Evolutionary conservation across 2,113 vertebrate species (phyloP).

Genomic region (Calyptomena viridis): DNA sequence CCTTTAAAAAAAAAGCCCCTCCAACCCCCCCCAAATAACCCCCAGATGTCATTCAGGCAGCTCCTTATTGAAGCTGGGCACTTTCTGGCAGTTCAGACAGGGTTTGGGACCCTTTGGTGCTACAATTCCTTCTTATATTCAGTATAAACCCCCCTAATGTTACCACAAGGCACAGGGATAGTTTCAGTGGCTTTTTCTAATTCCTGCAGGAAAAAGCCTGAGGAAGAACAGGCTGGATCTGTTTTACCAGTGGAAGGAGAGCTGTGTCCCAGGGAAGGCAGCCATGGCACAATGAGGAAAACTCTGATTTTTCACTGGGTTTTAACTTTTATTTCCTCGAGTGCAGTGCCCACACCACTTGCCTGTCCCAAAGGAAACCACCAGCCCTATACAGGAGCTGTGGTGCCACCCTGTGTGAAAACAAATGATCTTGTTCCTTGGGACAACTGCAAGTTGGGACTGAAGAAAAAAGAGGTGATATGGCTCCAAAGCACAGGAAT

Average conservation of each 20-base stretch:
- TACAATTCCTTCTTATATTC: background rate
- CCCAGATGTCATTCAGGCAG: background rate
- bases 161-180: background rate
- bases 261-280: background rate
- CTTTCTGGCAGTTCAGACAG: background rate
- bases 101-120: background rate
- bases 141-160: background rate
- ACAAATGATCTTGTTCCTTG: background rate
- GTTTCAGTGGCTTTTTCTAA: background rate
- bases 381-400: background rate
- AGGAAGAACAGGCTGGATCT: background rate
- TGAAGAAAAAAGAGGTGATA: background rate
- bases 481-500: background rate
- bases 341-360: background rate
- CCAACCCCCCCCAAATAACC: too few species aligned
- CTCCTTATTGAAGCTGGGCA: background rate
- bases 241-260: background rate
- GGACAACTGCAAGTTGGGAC: background rate
- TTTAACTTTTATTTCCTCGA: background rate
- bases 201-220: background rate
- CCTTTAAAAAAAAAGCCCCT: too few species aligned
- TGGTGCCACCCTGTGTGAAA: conserved; percentile 27
- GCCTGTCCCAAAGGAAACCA: background rate
- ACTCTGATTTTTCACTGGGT: background rate
- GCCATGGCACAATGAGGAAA: background rate